Base-by-base conservation (phyloP, 2,797 vertebrate species). In the Podargus strigoides region DNA sequence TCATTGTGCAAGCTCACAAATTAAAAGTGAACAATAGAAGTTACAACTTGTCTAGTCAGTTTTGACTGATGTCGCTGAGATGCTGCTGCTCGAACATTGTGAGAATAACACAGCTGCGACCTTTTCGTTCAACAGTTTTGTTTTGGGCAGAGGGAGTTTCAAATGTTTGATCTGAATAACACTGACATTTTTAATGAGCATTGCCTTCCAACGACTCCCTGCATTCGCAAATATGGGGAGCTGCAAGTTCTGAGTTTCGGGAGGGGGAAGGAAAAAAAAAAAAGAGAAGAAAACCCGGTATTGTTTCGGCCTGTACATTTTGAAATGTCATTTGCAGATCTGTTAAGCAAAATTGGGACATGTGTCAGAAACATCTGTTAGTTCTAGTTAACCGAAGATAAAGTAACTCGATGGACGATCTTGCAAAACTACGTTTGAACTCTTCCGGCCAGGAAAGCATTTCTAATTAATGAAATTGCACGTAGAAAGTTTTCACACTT, bases 401-500 rank as follows among this genome's bases (percentile, higher is more conserved):
- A 96, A 96, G 88, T 82, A 94, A 87, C 63, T 64, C 42, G 7
- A 27, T 75, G 76, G 87, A 95, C 70, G 84, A 92, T 96, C 70
- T 86, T 85, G 67, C 73, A 90, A 93, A 96, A 89, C 83, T 93
- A 69, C 52, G 30, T 92, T 96, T 96, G 93, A 97, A 94, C 94
- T 97, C 88, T 94, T 94, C 92, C 77, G 92, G 90, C 68, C 97
- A 96, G 94, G 94, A 84, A 96, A 96, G 66, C 88, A 93, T 96
- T 97, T 95, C 94, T 97, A 97, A 97, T 97, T 95, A 97, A 96
- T 95, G 95, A 96, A 97, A 94, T 87, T 96, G 93, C 90, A 93
- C 72, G 73, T 92, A 97, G 89, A 96, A 98, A 97, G 96, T 98
- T 97, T 97, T 96, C 96, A 94, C 96, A 96, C 96, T 97, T 97